These are phyloP conservation scores for Andrena bicolor DNA, from an alignment of 2,888 invertebrate genomes.

Conservation along the genomic window DNA sequence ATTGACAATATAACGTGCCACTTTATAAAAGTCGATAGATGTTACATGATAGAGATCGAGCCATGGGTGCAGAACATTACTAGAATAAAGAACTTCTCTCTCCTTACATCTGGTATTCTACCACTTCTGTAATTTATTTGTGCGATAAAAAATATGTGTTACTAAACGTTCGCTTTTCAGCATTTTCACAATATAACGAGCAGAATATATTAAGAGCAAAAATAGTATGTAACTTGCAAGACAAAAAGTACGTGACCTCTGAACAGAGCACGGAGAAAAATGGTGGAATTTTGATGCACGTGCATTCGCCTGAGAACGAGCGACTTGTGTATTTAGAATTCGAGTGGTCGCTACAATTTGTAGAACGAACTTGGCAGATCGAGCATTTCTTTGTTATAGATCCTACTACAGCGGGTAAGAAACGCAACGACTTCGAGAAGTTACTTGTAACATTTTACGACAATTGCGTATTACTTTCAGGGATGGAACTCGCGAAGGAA, in stretches of 20 bases:
- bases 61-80: conserved; percentile 70
- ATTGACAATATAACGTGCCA: conserved; percentile 69
- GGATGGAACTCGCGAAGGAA: conserved; percentile 60
- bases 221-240: conserved; percentile 58
- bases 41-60: conserved; percentile 67
- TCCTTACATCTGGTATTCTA: conserved; percentile 72
- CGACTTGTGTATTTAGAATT: conserved; percentile 61
- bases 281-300: conserved; percentile 70
- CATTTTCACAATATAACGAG: conserved; percentile 71
- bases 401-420: conserved; percentile 67
- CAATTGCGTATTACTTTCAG: conserved; percentile 43
- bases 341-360: conserved; percentile 70
- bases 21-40: conserved; percentile 63
- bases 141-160: neutral
- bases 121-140: neutral
- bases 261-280: conserved; percentile 54
- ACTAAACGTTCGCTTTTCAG: conserved; percentile 56
- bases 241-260: conserved; percentile 46
- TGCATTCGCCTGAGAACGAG: conserved; percentile 59
- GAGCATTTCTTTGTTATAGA: conserved; percentile 72
- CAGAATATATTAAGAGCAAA: conserved; percentile 60
- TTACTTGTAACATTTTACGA: neutral
- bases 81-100: conserved; percentile 69
- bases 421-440: neutral
- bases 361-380: conserved; percentile 64